phyloP scores from a whole-genome alignment of 1,140 invertebrate species.

The Maniola jurtina region DNA sequence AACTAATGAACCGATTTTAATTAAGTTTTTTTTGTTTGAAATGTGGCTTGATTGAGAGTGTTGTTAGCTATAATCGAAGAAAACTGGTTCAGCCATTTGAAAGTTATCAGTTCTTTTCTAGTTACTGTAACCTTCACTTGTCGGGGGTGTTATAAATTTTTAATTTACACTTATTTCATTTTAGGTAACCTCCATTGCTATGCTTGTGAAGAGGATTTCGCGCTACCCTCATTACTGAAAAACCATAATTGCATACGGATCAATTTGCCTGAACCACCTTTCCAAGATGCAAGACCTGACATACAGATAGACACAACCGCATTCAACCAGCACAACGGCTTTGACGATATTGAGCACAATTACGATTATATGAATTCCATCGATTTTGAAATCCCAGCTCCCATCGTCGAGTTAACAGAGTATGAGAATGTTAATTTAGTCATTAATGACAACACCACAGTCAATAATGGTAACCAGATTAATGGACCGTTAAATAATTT shows the following conservation, averaged over 20 bases:
- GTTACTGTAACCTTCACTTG: no score
- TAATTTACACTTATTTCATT: neutral
- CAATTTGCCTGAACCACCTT: conserved; percentile 49
- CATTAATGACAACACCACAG: neutral
- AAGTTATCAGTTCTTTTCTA: no score
- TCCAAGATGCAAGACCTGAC: conserved; percentile 53
- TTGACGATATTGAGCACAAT: conserved; percentile 39
- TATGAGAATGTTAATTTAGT: conserved; percentile 29
- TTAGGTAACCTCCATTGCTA: conserved; percentile 40
- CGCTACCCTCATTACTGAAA: conserved; percentile 47
- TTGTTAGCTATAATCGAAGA: no score
- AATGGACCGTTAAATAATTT: no score
- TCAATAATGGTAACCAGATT: no score
- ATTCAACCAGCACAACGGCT: conserved; percentile 29
- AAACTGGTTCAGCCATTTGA: no score
- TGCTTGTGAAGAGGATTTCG: conserved; percentile 57
- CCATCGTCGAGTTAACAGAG: conserved; percentile 51
- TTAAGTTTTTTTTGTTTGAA: no score
- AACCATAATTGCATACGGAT: conserved; percentile 55
- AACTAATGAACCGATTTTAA: no score
- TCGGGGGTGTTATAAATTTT: no score
- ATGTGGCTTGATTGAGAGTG: no score
- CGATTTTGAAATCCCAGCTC: conserved; percentile 62
- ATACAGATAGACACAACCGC: conserved; percentile 48
- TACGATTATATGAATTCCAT: conserved; percentile 49